A percentile compares a stretch with the other conserved stretches of the same genome.
Conservation (phyloP, 35 echinoderm and acorn worm species). For the Ophioderma brevispina region DNA sequence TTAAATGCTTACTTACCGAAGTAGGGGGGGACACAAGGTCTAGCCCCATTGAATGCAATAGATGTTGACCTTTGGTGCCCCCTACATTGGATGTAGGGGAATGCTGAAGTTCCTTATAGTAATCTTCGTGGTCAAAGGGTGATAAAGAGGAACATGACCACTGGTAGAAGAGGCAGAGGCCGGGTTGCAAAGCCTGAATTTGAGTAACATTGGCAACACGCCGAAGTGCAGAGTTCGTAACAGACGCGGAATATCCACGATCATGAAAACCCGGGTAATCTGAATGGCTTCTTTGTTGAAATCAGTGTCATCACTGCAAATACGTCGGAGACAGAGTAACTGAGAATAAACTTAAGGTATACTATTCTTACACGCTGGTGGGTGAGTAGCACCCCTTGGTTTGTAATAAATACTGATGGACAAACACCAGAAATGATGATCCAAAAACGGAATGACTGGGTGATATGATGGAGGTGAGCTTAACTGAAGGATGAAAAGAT, state of each 20-base stretch:
- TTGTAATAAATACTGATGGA: conserved; percentile 15
- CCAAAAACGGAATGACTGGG: not conserved
- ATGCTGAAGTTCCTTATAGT: not conserved
- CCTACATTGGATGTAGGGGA: too few species aligned
- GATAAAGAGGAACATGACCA: not conserved
- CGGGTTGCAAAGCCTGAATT: not conserved
- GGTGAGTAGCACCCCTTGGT: not conserved
- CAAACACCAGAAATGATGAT: not conserved
- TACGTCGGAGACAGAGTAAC: not conserved
- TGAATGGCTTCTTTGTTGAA: not conserved
- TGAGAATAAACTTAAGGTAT: conserved; percentile 13
- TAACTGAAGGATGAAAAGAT: not conserved
- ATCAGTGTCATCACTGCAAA: not conserved
- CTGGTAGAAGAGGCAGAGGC: not conserved
- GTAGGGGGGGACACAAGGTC: too few species aligned
- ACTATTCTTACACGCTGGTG: not conserved
- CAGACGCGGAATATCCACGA: not conserved
- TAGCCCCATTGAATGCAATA: too few species aligned
- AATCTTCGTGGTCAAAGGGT: not conserved
- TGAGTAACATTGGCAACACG: not conserved
- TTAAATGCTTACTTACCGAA: too few species aligned
- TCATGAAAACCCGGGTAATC: not conserved
- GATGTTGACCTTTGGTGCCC: too few species aligned
- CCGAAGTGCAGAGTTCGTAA: not conserved
- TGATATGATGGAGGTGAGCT: not conserved